Conservation (phyloP, 2,888 invertebrate genomes). For the Candidula unifasciata region DNA sequence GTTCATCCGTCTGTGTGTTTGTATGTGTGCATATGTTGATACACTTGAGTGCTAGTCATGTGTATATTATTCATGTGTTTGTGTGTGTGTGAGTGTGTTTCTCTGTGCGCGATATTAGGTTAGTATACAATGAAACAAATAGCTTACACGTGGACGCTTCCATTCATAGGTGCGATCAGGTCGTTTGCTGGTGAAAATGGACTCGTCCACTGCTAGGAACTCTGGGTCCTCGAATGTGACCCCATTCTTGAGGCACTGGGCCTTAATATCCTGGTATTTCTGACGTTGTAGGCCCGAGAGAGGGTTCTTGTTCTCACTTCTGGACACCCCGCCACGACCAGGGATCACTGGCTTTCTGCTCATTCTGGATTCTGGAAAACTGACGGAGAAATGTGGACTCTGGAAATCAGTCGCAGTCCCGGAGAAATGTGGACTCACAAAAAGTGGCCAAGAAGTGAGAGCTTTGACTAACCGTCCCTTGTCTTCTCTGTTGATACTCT, state of each 20-base stretch:
- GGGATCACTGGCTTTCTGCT: not conserved
- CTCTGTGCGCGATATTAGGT: not conserved
- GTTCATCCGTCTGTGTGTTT: not conserved
- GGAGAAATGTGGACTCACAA: no score
- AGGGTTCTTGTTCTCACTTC: slow-evolving; percentile 37
- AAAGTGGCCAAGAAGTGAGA: no score
- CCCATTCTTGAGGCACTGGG: slow-evolving; percentile 13
- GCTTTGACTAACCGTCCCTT: no score
- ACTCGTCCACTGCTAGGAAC: slow-evolving; percentile 38
- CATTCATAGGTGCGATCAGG: slow-evolving; percentile 30
- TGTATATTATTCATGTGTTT: no score
- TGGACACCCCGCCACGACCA: not conserved
- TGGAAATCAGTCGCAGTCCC: no score
- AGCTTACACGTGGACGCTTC: slow-evolving; percentile 48
- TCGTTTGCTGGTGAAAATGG: slow-evolving; percentile 39
- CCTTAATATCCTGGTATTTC: slow-evolving; percentile 27
- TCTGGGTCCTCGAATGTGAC: slow-evolving; percentile 46
- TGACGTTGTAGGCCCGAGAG: slow-evolving; percentile 32
- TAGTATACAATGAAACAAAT: not conserved
- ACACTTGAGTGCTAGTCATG: no score
- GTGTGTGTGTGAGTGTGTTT: no score
- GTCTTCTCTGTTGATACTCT: no score
- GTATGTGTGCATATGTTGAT: not conserved
- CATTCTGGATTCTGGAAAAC: not conserved
- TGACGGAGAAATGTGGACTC: no score